Conservation (phyloP, 2,888 invertebrate genomes). For the Cantharis rustica region DNA sequence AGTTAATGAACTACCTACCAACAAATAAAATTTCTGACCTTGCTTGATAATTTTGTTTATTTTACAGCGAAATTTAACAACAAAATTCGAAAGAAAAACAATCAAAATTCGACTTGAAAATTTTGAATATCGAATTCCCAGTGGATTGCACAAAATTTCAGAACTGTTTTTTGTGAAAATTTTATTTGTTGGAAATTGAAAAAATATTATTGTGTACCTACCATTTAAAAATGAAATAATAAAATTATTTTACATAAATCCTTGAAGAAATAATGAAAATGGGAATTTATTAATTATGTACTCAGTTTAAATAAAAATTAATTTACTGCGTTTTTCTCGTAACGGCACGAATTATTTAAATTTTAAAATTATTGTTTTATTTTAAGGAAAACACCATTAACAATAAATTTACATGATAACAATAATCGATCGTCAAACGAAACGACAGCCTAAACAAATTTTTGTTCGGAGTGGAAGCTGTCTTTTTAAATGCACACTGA, state of each 20-base stretch:
- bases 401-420: neutral
- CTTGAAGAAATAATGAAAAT: neutral
- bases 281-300: neutral
- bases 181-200: neutral
- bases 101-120: neutral
- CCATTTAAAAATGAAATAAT: neutral
- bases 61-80: neutral
- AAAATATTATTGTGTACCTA: neutral
- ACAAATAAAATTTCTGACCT: neutral
- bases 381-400: neutral
- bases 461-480: neutral
- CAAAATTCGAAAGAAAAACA: neutral
- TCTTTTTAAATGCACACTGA: slow-evolving; percentile 27
- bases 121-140: neutral
- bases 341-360: neutral
- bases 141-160: neutral
- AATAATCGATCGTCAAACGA: neutral
- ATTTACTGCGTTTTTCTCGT: neutral
- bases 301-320: neutral
- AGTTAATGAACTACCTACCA: neutral
- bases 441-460: neutral
- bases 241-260: neutral
- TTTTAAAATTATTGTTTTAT: neutral
- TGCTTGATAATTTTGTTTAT: neutral
- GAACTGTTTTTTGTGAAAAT: neutral